Percentiles rank a stretch among this genome's conserved stretches.
These are phyloP conservation scores for Microplitis mediator DNA, from an alignment of 1,140 invertebrate genomes.

Conservation along the genomic window DNA sequence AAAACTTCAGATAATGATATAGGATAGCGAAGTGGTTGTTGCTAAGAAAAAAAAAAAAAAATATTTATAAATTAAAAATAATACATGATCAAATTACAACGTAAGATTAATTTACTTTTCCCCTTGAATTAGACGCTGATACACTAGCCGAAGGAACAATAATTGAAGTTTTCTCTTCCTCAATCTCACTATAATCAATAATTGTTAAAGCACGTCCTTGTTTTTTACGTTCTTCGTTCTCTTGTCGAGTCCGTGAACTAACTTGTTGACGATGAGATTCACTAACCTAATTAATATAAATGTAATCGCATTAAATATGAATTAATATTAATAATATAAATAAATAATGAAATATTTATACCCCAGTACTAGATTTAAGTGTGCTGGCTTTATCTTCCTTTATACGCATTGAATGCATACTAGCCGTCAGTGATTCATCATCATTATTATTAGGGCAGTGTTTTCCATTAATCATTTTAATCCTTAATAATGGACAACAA, in stretches of 20 bases:
- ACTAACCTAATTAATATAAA: background rate
- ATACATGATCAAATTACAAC: no score
- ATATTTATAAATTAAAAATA: no score
- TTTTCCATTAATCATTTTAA: constrained; percentile 54
- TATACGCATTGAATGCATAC: background rate
- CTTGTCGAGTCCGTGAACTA: background rate
- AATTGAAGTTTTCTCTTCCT: no score
- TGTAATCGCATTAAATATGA: background rate
- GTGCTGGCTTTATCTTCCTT: background rate
- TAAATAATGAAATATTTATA: background rate
- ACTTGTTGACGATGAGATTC: background rate
- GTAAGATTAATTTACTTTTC: no score
- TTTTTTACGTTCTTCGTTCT: background rate
- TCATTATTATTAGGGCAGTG: constrained; percentile 55
- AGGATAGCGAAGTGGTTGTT: no score
- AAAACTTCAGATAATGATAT: no score
- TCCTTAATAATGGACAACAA: constrained; percentile 58
- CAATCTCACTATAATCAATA: background rate
- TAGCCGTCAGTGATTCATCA: background rate
- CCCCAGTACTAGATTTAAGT: background rate
- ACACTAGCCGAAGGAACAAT: no score
- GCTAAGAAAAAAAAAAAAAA: no score
- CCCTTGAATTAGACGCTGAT: no score
- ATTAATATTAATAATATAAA: background rate
- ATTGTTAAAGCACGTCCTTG: background rate